A percentile compares a stretch with the other conserved stretches of the same genome.
Conservation (phyloP, 1,140 invertebrate genomes). For the Metopolophium dirhodum region DNA sequence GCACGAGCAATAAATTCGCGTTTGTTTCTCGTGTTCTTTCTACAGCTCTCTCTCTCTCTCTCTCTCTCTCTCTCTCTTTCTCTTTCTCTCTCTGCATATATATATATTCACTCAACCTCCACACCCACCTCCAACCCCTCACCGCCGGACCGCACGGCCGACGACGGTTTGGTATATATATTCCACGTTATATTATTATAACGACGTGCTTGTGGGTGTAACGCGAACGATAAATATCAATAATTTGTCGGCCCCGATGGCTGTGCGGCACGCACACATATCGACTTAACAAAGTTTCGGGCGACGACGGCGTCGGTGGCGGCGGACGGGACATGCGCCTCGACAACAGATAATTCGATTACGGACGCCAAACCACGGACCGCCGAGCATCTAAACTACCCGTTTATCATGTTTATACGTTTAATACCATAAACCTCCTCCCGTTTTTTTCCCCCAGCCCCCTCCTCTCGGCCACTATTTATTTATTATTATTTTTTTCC, state of each 20-base stretch:
- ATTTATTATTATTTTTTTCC: conserved; percentile 31
- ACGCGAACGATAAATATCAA: conserved; percentile 54
- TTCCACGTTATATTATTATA: neutral
- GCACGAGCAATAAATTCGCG: conserved; percentile 40
- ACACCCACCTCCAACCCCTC: neutral
- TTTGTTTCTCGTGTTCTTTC: conserved; percentile 28
- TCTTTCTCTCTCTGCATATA: neutral
- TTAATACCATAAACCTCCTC: conserved; percentile 41
- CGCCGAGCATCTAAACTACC: conserved; percentile 51
- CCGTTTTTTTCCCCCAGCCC: neutral
- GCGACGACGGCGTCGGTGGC: conserved; percentile 5
- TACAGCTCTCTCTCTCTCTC: neutral
- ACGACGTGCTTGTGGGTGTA: conserved; percentile 51
- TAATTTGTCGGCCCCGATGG: conserved; percentile 44
- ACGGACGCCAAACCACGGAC: conserved; percentile 54
- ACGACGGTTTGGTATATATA: neutral
- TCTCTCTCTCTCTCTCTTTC: neutral
- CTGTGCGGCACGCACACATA: conserved; percentile 2
- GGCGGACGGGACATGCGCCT: conserved; percentile 28
- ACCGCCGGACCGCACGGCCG: too few species aligned
- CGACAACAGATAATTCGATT: conserved; percentile 53
- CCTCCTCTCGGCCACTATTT: neutral
- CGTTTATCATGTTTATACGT: conserved; percentile 54
- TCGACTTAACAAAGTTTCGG: conserved; percentile 53
- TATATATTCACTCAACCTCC: neutral